phyloP scores from a whole-genome alignment of 2,888 invertebrate genomes.

The Drosophila kambysellisi region DNA sequence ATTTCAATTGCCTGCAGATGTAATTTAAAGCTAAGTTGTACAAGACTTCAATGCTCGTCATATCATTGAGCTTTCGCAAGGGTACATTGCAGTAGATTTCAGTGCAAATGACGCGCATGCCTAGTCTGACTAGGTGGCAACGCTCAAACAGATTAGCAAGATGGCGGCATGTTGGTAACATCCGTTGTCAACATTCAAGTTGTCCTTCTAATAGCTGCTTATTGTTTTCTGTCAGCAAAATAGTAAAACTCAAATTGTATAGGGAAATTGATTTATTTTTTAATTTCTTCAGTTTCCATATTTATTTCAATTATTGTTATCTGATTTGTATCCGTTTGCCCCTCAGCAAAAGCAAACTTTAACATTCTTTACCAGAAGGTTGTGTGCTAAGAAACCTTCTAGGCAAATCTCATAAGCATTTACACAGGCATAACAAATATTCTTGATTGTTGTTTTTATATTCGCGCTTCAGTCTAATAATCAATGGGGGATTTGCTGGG shows the following conservation, averaged over 20 bases:
- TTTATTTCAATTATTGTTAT: constrained; percentile 23
- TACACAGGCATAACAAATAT: constrained; percentile 4
- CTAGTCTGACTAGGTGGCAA: constrained; percentile 21
- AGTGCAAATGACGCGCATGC: not conserved
- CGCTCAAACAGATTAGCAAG: not conserved
- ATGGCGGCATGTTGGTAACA: not conserved
- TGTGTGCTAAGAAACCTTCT: constrained; percentile 7
- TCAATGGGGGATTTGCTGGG: constrained; percentile 22
- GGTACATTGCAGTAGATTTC: not conserved
- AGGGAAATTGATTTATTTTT: constrained; percentile 48
- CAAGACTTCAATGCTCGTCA: not conserved
- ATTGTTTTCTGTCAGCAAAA: not conserved
- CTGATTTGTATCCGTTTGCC: constrained; percentile 24
- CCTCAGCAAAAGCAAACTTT: constrained; percentile 26
- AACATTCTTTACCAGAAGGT: constrained; percentile 34
- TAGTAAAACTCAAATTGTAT: not conserved
- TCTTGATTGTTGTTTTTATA: constrained; percentile 33
- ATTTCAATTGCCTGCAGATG: not conserved
- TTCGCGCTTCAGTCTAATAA: constrained; percentile 67
- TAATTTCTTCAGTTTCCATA: constrained; percentile 16
- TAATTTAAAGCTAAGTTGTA: constrained; percentile 3
- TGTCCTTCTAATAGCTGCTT: not conserved
- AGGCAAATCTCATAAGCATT: constrained; percentile 20
- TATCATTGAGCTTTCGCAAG: constrained; percentile 25
- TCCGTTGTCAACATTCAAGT: not conserved